Evolutionary conservation across 2,113 vertebrate genomes (phyloP), one percentile per base, ranked within the genome.

Genomic region (Indicator maculatus): DNA sequence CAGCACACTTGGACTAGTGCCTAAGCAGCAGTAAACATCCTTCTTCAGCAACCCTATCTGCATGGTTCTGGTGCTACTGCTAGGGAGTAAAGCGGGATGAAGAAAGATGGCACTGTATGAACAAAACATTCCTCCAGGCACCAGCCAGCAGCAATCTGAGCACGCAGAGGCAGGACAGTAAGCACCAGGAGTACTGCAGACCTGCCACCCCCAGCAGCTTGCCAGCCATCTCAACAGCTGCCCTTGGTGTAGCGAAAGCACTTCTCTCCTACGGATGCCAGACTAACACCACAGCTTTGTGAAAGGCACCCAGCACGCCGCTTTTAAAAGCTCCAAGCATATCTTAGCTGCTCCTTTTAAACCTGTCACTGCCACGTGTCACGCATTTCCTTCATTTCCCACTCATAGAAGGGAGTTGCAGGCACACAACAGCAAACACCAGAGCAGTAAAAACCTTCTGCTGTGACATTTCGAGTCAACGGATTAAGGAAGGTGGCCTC

Each of bases 371-470:
- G 59, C 50, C 38, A 63, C 0, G 0, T 12, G 39, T 60, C 64
- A 69, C 5, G 2, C 3, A 17, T 36, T 70, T 76, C 41, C 47
- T 89, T 53, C 5, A 2, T 28, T 81, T 53, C 89, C 63, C 27
- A 61, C 5, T 14, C 3, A 0, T 6, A 66, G 69, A 36, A 65
- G 67, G 5, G 5, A 19, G 26, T 19, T 74, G 31, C 61, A 79
- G 55, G 47, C 31, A 63, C 23, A 65, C 0, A 0, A 31, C 36
- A 78, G n/a, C 41, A n/a, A 87, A 61, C 0, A 0, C 26, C 5
- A 0, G 17, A 91, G 61, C 36, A 85, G 23, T 30, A 69, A 73
- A 84, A 88, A 39, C 6, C 69, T 39, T 53, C 44, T 3, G 1
- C 38, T 23, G 6, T 30, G 72, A 63, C 15, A 38, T 31, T 45